Evolutionary conservation across 2,888 invertebrate genomes (phyloP).

Genomic region (Lumbricus terrestris): DNA sequence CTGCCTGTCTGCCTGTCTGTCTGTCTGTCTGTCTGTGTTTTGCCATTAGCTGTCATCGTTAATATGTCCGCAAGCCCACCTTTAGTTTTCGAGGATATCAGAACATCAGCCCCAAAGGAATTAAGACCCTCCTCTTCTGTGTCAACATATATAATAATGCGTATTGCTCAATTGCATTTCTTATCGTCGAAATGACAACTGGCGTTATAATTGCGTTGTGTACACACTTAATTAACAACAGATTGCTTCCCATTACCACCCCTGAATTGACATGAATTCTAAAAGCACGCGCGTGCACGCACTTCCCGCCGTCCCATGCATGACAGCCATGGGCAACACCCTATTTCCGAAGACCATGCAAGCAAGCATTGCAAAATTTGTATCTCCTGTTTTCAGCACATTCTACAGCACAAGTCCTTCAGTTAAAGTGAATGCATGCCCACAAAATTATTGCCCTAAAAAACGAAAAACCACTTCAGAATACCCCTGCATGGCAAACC

Average conservation of each 20-base stretch:
- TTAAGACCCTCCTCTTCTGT: neutral
- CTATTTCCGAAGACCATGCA: too few relatives aligned
- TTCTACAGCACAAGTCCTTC: neutral
- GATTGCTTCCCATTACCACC: too few relatives aligned
- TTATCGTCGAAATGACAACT: neutral
- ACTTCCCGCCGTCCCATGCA: too few relatives aligned
- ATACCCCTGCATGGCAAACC: too few relatives aligned
- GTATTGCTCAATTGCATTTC: neutral
- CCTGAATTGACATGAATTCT: too few relatives aligned
- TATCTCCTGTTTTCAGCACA: neutral
- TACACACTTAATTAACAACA: too few relatives aligned
- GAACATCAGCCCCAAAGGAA: neutral
- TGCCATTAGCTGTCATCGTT: conserved; percentile 3
- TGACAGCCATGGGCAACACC: too few relatives aligned
- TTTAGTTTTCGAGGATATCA: neutral
- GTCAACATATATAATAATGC: too few relatives aligned
- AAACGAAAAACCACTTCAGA: too few relatives aligned
- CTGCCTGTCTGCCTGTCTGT: too few relatives aligned
- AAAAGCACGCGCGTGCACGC: too few relatives aligned
- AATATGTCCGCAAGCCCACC: neutral
- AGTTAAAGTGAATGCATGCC: neutral
- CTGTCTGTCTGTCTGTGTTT: neutral
- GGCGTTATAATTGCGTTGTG: neutral
- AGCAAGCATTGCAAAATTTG: neutral
- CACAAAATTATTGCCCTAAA: too few relatives aligned